Evolutionary conservation across 2,113 vertebrate species (phyloP).

Genomic region (Podarcis cretensis): DNA sequence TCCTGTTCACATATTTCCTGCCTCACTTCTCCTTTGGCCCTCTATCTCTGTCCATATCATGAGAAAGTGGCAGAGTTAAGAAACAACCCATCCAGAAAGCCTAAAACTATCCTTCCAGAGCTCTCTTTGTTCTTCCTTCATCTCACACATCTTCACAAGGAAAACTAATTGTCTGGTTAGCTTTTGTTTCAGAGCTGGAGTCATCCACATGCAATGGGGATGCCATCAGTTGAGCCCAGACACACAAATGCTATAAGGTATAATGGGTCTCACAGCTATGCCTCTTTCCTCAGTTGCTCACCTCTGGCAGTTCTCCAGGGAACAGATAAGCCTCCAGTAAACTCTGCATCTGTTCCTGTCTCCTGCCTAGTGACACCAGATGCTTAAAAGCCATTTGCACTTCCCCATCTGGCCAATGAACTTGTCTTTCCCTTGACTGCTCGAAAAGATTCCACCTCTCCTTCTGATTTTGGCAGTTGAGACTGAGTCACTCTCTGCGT

Average conservation of each 20-base stretch:
- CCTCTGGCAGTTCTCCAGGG: not conserved
- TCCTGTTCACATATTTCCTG: no score
- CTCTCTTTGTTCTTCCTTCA: not conserved
- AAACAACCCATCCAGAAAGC: not conserved
- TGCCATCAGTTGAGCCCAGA: not conserved
- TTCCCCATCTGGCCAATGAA: not conserved
- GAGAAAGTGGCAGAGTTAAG: not conserved
- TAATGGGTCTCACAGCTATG: not conserved
- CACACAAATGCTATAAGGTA: not conserved
- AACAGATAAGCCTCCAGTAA: not conserved
- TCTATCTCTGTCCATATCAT: no score
- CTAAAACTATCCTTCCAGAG: not conserved
- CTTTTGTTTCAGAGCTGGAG: not conserved
- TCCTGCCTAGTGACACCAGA: not conserved
- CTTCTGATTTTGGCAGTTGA: slow-evolving; percentile 56
- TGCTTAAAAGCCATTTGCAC: not conserved
- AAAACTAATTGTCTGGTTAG: not conserved
- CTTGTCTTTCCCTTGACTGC: slow-evolving; percentile 28
- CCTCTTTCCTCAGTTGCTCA: not conserved
- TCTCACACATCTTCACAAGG: not conserved
- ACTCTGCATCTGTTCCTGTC: not conserved
- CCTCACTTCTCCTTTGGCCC: no score
- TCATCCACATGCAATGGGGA: not conserved
- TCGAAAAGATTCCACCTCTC: slow-evolving; percentile 63
- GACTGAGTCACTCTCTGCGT: slow-evolving; percentile 53